These are phyloP conservation scores for Zonotrichia leucophrys DNA, from an alignment of 2,113 vertebrate genomes.

Conservation along the genomic window DNA sequence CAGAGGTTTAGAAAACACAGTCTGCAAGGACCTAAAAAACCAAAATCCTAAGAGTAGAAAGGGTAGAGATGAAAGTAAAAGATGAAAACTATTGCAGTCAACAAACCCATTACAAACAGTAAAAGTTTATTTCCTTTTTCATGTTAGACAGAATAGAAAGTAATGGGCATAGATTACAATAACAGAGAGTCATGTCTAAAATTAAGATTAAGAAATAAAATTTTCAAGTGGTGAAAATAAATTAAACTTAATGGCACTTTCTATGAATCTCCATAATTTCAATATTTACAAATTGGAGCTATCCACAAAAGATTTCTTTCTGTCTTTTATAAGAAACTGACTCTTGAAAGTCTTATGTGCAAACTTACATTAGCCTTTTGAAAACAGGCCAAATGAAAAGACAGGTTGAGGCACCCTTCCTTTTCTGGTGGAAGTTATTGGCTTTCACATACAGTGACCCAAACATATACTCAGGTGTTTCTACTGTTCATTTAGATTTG, in stretches of 20 bases:
- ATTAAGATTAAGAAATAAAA: neutral
- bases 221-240: neutral
- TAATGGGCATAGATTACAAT: neutral
- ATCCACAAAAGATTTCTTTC: neutral
- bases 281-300: neutral
- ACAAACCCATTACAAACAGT: neutral
- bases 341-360: neutral
- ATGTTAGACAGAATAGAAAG: neutral
- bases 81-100: neutral
- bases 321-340: neutral
- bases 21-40: neutral
- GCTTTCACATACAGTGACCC: neutral
- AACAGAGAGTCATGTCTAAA: neutral
- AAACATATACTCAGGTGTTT: neutral
- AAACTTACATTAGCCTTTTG: neutral
- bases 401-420: neutral
- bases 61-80: neutral
- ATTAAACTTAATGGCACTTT: neutral
- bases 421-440: neutral
- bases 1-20: neutral
- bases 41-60: neutral
- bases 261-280: neutral
- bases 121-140: neutral
- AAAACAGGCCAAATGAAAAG: neutral
- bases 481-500: neutral